phyloP scores from a whole-genome alignment of 1,140 invertebrate genomes.

The Oppia nitens region DNA sequence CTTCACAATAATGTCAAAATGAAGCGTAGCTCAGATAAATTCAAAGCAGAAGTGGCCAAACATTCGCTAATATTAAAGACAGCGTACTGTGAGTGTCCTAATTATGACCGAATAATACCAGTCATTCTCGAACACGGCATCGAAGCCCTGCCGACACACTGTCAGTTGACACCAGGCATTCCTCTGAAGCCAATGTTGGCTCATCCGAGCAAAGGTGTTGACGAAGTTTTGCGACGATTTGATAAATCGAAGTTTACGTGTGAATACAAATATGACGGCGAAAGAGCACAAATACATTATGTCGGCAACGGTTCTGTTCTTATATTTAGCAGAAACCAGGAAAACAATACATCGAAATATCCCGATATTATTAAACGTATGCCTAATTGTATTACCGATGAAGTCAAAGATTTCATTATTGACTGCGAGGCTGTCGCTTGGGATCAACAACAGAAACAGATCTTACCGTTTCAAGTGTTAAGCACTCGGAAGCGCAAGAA shows the following conservation, averaged over 20 bases:
- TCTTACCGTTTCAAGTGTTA: constrained; percentile 91
- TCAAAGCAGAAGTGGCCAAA: constrained; percentile 65
- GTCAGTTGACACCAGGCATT: constrained; percentile 75
- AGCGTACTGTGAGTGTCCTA: constrained; percentile 90
- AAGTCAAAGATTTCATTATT: constrained; percentile 67
- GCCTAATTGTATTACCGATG: constrained; percentile 32
- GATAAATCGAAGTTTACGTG: constrained; percentile 86
- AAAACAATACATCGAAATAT: constrained; percentile 95
- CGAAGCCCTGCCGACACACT: constrained; percentile 55
- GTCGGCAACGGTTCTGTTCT: constrained; percentile 46
- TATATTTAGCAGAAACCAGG: constrained; percentile 93
- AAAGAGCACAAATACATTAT: constrained; percentile 83
- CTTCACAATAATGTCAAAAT: constrained; percentile 22
- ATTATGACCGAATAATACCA: constrained; percentile 72
- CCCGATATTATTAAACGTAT: constrained; percentile 78
- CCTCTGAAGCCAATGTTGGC: constrained; percentile 98
- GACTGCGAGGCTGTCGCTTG: constrained; percentile 97
- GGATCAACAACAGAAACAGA: constrained; percentile 71
- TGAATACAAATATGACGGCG: constrained; percentile 99
- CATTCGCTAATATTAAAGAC: constrained; percentile 67
- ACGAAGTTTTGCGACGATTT: constrained; percentile 77
- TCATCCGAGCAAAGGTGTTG: constrained; percentile 78
- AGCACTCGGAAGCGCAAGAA: constrained; percentile 93
- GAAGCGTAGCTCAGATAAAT: constrained; percentile 36
- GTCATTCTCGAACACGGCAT: constrained; percentile 62